Base-by-base conservation (phyloP, 1,140 invertebrate species). In the Apis laboriosa region DNA sequence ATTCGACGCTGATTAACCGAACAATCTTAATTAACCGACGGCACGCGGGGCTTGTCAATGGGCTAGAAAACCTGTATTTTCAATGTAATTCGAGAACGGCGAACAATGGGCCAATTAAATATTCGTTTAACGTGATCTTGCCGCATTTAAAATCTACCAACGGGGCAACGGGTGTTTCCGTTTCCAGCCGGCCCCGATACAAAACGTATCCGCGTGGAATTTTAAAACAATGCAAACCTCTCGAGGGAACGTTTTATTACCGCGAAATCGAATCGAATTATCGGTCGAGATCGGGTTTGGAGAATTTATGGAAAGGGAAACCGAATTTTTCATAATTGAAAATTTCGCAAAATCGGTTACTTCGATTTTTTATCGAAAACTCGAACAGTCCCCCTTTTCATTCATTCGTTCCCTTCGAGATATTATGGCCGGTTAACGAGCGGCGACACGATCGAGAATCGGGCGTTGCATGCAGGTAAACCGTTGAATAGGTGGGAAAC, bases 11-110 rank as follows among this genome's bases (percentile, higher is more conserved):
- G 43, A 82, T 82, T 77, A 77, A 68, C 24, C 63, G 55, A 19
- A 68, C 53, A 49, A 60, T 81, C 63, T 68, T 76, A 81, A 81
- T 76, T 81, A 81, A 68, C 55, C 17, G 8, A 61, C 58, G 58
- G 21, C 15, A 24, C 34, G 55, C 21, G 28, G 21, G 1, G 80
- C 4, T 34, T 15, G 24, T 28, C 28, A 34, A 77, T 82, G 56
- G 21, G 53, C 51, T 21, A 34, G 55, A 53, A 68, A 55, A 43
- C 34, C 64, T 7, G 71, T 73, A 73, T 60, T 70, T 78, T 24
- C 15, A 53, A 67, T 24, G 34, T 56, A 49, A 78, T 68, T 34
- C 55, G 66, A 60, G 51, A 28, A 24, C 49, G 12, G 12, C 11
- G 4, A 43, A 11, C 21, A 51, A 60, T 43, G 53, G 21, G 34